A percentile compares a stretch with the other conserved stretches of the same genome.
Conservation (phyloP, 1,140 invertebrate genomes). For the Chionoecetes opilio region DNA sequence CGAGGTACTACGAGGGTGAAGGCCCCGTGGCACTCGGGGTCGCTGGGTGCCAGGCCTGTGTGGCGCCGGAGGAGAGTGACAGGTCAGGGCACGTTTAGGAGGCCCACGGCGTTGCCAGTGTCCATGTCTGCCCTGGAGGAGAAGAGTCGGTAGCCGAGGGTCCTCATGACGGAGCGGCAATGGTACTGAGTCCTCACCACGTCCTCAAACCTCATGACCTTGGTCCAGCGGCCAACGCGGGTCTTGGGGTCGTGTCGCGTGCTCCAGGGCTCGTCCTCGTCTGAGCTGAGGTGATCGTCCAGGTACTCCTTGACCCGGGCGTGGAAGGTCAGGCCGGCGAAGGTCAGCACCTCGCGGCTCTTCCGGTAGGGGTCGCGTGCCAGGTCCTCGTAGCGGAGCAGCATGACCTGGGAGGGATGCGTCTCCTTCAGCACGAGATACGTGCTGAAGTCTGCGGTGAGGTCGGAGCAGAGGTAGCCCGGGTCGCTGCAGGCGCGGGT, state of each 20-base stretch:
- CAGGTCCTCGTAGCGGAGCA: conserved; percentile 82
- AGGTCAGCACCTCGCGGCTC: conserved; percentile 81
- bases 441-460: conserved; percentile 80
- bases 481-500: conserved; percentile 81
- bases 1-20: background rate
- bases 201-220: conserved; percentile 87
- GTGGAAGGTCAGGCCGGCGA: conserved; percentile 88
- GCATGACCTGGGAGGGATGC: conserved; percentile 80
- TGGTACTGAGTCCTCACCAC: conserved; percentile 87
- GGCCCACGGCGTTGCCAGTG: conserved; percentile 74
- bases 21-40: background rate
- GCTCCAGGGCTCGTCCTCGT: conserved; percentile 92
- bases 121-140: conserved; percentile 67
- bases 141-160: conserved; percentile 89
- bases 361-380: conserved; percentile 81
- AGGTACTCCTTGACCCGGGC: conserved; percentile 89
- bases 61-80: background rate
- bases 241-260: conserved; percentile 92
- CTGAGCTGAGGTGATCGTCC: conserved; percentile 91
- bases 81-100: conserved; percentile 70
- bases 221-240: conserved; percentile 93
- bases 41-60: background rate
- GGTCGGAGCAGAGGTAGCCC: conserved; percentile 81
- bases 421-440: conserved; percentile 80
- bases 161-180: conserved; percentile 90